phyloP scores from a whole-genome alignment of 2,888 invertebrate genomes.

The Lathronympha strigana region DNA sequence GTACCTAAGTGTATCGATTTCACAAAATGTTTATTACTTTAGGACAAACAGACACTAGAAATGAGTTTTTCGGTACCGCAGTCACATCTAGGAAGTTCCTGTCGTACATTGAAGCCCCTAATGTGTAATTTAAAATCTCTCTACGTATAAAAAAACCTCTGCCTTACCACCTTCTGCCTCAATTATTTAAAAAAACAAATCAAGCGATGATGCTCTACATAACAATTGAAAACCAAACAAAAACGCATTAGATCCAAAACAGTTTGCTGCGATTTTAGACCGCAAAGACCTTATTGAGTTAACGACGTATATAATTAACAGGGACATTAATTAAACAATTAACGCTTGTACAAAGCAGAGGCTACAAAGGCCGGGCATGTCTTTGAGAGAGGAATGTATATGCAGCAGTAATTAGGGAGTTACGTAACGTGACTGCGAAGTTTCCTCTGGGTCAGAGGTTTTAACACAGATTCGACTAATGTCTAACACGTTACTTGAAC shows the following conservation, averaged over 20 bases:
- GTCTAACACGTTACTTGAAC: background rate
- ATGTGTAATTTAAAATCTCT: too few relatives aligned
- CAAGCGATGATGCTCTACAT: background rate
- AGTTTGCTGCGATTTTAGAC: background rate
- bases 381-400: constrained; percentile 68
- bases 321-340: constrained; percentile 40
- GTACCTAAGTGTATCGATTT: too few relatives aligned
- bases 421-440: constrained; percentile 54
- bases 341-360: constrained; percentile 34
- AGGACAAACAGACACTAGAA: too few relatives aligned
- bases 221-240: background rate
- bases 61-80: too few relatives aligned
- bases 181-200: constrained; percentile 3
- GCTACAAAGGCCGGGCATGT: constrained; percentile 59
- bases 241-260: background rate
- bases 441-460: constrained; percentile 15
- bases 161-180: background rate
- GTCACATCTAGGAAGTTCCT: too few relatives aligned
- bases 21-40: too few relatives aligned
- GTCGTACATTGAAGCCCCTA: too few relatives aligned
- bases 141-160: background rate
- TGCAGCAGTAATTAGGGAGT: constrained; percentile 74
- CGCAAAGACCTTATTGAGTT: background rate
- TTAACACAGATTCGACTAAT: background rate
- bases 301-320: constrained; percentile 19